These are phyloP conservation scores for Mus spicilegus DNA, from an alignment of 2,113 vertebrate genomes.

Conservation along the genomic window DNA sequence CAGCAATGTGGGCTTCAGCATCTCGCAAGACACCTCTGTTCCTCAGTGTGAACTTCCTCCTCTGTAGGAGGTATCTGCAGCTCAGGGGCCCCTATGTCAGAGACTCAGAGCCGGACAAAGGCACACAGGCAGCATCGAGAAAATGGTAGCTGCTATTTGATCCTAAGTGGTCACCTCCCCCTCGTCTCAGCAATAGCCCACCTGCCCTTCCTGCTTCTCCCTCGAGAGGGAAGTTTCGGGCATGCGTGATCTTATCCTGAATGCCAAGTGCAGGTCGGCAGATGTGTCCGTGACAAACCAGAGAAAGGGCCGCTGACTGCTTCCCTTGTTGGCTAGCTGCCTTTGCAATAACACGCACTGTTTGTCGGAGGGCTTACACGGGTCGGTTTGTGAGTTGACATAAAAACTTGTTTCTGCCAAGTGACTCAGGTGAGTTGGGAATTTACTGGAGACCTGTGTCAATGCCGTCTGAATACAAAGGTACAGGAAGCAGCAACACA, in stretches of 20 bases:
- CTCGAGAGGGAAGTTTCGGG: neutral
- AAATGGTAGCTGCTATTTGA: neutral
- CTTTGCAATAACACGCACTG: constrained; percentile 29
- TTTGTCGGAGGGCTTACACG: constrained; percentile 70
- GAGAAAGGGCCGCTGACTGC: neutral
- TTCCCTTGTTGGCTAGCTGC: constrained; percentile 14
- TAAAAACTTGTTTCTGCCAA: constrained; percentile 81
- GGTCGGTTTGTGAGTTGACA: constrained; percentile 72
- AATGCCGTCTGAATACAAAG: constrained; percentile 68
- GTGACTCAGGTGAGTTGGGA: constrained; percentile 75
- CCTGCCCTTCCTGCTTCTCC: constrained; percentile 20
- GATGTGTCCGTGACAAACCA: constrained; percentile 57
- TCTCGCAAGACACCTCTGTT: neutral
- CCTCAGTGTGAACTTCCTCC: neutral
- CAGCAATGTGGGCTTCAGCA: neutral
- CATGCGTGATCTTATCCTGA: neutral
- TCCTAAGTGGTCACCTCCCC: neutral
- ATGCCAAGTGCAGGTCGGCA: constrained; percentile 27
- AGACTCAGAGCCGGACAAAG: neutral
- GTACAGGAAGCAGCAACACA: neutral
- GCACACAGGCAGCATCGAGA: neutral
- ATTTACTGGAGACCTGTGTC: constrained; percentile 65
- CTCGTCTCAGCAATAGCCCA: neutral
- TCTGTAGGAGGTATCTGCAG: neutral
- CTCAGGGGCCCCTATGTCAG: neutral